Base-by-base conservation (phyloP, 2,797 vertebrate genomes). In the Fringilla coelebs region DNA sequence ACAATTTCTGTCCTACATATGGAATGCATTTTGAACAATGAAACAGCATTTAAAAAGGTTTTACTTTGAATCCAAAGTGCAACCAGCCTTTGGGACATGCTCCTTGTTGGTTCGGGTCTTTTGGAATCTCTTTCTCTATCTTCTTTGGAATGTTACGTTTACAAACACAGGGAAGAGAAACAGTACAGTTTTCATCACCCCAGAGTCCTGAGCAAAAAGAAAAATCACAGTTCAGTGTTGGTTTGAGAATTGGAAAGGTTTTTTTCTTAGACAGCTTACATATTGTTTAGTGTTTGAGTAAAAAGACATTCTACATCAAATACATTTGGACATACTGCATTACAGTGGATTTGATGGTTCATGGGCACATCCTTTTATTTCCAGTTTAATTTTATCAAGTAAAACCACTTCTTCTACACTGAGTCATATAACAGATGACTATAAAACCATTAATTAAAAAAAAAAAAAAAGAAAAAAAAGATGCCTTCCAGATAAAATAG, bases 81-180 rank as follows among this genome's bases (percentile, higher is more conserved):
- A 99, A 96, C 99, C 99, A 99, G 89, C 98, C 98, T 94, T 98
- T 98, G 6, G 99, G 99, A 94, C 99, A 99, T 4, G 89, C 90
- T 90, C 98, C 99, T 17, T 98, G 97, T 85, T 98, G 98, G 66
- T 98, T 98, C 1, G 97, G 97, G 73, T 98, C 98, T 51, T 96
- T 97, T 36, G 97, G 96, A 41, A 98, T 97, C 96, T 98, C 98
- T 95, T 99, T 97, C 93, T 99, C 99, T 93, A 99, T 94, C 96
- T 98, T 96, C 63, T 98, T 98, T 77, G 98, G 95, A 4, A 97
- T 97, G 94, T 96, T 97, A 88, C 98, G 98, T 95, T 99, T 99
- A 97, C 99, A 99, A 89, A 99, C 97, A 51, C 98, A 98, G 40
- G 98, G 97, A 88, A 98, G 98, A 85, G 94, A 96, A 70, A 97